These are phyloP conservation scores for Saguinus imperator DNA, from an alignment of 2,113 vertebrate genomes.

Conservation along the genomic window DNA sequence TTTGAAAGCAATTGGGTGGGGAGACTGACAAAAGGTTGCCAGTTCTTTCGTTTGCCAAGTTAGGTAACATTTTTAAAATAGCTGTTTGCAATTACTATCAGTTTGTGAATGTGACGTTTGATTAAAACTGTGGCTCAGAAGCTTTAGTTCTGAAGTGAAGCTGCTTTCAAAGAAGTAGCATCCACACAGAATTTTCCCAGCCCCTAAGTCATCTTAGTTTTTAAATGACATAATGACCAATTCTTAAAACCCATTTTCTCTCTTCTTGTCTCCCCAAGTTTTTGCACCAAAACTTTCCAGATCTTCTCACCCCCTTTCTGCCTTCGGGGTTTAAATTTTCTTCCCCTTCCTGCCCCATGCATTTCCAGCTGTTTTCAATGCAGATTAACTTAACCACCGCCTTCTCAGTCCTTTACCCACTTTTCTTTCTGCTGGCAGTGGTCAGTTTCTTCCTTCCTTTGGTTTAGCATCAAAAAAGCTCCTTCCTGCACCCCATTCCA, in stretches of 20 bases:
- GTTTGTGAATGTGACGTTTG: neutral
- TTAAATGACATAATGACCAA: neutral
- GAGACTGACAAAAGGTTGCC: neutral
- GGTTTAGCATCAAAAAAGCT: neutral
- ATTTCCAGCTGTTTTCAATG: neutral
- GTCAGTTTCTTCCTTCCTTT: neutral
- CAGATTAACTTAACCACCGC: rapidly evolving
- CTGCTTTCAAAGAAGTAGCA: neutral
- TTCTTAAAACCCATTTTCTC: neutral
- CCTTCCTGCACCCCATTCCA: rapidly evolving
- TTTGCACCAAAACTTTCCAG: neutral
- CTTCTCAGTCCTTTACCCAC: neutral
- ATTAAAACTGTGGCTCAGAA: neutral
- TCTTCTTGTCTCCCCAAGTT: neutral
- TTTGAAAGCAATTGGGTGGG: neutral
- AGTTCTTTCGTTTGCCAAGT: neutral
- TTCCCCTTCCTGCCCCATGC: rapidly evolving
- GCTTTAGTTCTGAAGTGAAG: neutral
- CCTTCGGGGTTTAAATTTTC: neutral
- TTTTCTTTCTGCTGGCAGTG: neutral
- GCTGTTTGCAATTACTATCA: neutral
- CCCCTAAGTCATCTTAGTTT: neutral
- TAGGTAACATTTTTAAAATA: neutral
- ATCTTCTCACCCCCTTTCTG: neutral
- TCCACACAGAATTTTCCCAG: no score